Evolutionary conservation across 1,140 invertebrate species (phyloP).

Genomic region (Drosophila albomicans): DNA sequence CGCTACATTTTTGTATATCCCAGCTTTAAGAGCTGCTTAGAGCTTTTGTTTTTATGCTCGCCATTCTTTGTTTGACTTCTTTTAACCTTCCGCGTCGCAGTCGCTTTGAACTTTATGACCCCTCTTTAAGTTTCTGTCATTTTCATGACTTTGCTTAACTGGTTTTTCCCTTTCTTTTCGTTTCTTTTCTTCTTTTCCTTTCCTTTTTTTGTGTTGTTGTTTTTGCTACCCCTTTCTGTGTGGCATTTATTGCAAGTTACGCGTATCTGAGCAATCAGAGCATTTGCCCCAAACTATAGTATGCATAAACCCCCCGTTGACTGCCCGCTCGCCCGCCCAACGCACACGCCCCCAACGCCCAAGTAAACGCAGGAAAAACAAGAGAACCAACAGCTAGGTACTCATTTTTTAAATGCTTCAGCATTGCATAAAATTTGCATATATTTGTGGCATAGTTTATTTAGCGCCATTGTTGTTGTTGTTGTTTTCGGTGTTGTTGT

Average conservation of each 20-base stretch:
- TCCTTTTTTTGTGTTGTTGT: not conserved
- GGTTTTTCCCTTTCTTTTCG: not conserved
- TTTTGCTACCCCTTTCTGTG: not conserved
- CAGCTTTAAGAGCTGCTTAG: not conserved
- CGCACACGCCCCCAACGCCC: not conserved
- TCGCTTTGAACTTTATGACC: conserved; percentile 15
- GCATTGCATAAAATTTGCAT: conserved; percentile 83
- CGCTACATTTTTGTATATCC: not conserved
- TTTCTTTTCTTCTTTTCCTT: not conserved
- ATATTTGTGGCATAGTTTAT: conserved; percentile 79
- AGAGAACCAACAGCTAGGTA: conserved; percentile 43
- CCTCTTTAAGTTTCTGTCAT: conserved; percentile 25
- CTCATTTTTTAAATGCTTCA: conserved; percentile 77
- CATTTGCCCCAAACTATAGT: conserved; percentile 21
- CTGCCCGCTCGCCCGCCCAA: conserved; percentile 14
- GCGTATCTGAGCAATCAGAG: conserved; percentile 38
- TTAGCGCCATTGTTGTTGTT: conserved; percentile 60
- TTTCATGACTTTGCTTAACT: conserved; percentile 24
- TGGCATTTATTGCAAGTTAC: conserved; percentile 18
- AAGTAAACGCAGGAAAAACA: conserved; percentile 1
- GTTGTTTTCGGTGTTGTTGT: conserved; percentile 38
- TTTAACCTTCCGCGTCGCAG: not conserved
- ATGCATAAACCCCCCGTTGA: conserved; percentile 13
- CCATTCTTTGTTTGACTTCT: conserved; percentile 4
- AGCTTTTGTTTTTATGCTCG: conserved; percentile 1